Base-by-base conservation (phyloP, 2,888 invertebrate species). In the Acleris emargana region DNA sequence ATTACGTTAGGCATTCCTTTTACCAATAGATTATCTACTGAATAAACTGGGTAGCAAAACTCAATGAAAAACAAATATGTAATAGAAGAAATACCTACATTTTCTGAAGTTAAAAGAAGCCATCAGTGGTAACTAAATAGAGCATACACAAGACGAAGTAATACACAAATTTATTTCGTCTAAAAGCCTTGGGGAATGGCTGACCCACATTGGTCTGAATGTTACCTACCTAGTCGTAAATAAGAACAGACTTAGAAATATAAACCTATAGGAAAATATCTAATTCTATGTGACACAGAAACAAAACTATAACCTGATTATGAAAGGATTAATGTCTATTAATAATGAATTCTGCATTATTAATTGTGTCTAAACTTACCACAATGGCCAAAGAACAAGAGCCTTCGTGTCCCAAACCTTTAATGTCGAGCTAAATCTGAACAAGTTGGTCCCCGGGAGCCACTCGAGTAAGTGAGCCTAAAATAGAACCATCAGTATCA, bases 391-490 rank as follows among this genome's bases (percentile, higher is more conserved):
- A 32, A 32, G 32, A 32, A 45, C 11, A 28, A 50, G 32, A 17
- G 17, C 49, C 45, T 52, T 49, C 22, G 53, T 49, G 64, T 64
- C 58, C 42, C 58, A 43, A 58, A 42, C 20, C 32, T 54, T 64
- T 47, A 50, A 49, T 42, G 25, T 25, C 53, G 64, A 50, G 43
- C 59, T 55, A 60, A 59, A 55, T 64, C 54, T 55, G 57, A 45
- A 45, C 45, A 6, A 57, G 17, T 20, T 22, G 17, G 42, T 55
- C 54, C 28, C 54, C 50, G 22, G 60, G 50, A 50, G 17, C 16
- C 53, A 55, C 32, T 55, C 50, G 32, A 54, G 25, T 42, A 43
- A 18, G 18, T 32, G 20, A 25, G 42, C 32, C 43, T 22, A 25
- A 64, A 64, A 42, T 59, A 43, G 54, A 59, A 64, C 18, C 47